These are phyloP conservation scores for Acanthaster planci DNA, from an alignment of 35 echinoderm and acorn worm species.

Conservation along the genomic window DNA sequence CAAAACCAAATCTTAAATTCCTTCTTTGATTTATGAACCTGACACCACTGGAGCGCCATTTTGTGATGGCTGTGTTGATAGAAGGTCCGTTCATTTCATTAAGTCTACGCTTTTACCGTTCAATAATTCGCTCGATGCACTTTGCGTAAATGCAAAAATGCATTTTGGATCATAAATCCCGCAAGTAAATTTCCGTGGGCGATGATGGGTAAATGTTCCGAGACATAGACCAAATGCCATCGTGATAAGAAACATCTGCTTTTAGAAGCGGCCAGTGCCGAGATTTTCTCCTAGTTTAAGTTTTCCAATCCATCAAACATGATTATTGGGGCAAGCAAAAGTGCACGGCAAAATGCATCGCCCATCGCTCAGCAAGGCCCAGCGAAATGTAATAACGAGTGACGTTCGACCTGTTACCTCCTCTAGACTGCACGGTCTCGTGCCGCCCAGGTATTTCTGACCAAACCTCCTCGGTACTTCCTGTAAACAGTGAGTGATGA, in stretches of 20 bases:
- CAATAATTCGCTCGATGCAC: neutral
- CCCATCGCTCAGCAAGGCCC: neutral
- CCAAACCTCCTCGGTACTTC: neutral
- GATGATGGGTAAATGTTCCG: slow-evolving; percentile 3
- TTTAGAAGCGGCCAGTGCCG: no score
- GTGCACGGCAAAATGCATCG: neutral
- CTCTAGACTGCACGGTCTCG: no score
- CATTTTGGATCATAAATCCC: slow-evolving; percentile 24
- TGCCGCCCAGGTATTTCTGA: neutral
- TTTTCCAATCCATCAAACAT: no score
- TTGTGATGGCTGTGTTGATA: neutral
- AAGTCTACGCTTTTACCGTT: no score
- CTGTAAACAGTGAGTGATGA: slow-evolving; percentile 24
- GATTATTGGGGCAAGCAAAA: slow-evolving; percentile 1
- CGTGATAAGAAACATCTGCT: slow-evolving; percentile 10
- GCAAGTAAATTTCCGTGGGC: neutral
- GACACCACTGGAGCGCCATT: neutral
- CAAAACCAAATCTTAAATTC: no score
- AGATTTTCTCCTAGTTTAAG: no score
- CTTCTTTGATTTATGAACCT: no score
- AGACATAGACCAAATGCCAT: neutral
- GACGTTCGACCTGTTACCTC: slow-evolving; percentile 16
- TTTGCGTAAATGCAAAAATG: slow-evolving; percentile 22
- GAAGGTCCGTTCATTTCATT: neutral
- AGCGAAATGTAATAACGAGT: slow-evolving; percentile 16